Evolutionary conservation across 2,797 vertebrate species (phyloP), one percentile per base, ranked within the genome.

Genomic region (Tinamus major): DNA sequence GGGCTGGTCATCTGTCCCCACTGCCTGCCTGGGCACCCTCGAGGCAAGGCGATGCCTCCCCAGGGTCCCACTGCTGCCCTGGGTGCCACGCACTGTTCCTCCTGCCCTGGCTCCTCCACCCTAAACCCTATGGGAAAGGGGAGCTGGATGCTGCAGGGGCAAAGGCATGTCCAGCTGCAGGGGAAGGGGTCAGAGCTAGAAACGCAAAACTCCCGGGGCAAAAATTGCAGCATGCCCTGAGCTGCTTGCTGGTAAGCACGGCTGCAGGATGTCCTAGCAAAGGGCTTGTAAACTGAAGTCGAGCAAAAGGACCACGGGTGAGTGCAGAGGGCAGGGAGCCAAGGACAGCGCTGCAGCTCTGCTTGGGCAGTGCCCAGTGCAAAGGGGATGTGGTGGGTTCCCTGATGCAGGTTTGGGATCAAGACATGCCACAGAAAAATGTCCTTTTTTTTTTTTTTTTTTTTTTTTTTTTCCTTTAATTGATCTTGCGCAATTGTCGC

Each of bases 181-280:
- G 3, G 23, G 27, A n/a, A 31, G 33, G 26, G 1, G 2, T 24
- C 1, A 0, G n/a, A 29, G 37, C 21, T 26, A 6, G 53, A 17
- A 62, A 31, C 48, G 17, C 7, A 65, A 29, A 64, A 42, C 10
- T 2, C 3, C 2, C 62, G 0, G 1, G 13, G 29, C 19, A 23
- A 10, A 37, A 10, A 8, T 23, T 2, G 48, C 37, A 21, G 20
- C 6, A 13, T 15, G 19, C 21, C 7, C 17, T 8, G 19, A 1
- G 13, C 0, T 2, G 4, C 19, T 7, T 27, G 24, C 31, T 56
- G 2, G 19, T 0, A 1, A 10, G 18, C 6, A 1, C 20, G 19
- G 37, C 6, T 5, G 35, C 8, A 17, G 9, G 1, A 37, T 3
- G 19, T 6, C 12, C 17, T 48, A 27, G 44, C 6, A 68, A 23